Base-by-base conservation (phyloP, 1,140 invertebrate genomes). In the Trichogramma pretiosum region DNA sequence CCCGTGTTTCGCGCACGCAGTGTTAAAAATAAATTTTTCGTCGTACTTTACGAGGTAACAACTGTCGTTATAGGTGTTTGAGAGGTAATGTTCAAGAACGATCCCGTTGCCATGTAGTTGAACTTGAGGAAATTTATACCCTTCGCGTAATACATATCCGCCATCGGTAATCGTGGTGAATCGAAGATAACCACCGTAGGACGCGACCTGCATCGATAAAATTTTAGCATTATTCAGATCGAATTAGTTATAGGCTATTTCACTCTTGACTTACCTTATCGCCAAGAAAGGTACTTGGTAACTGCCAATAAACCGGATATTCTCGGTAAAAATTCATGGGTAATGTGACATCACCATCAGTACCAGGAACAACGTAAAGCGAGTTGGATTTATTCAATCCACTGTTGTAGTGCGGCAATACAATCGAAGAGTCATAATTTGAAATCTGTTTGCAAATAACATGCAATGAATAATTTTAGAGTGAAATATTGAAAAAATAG, bases 101-200 rank as follows among this genome's bases (percentile, higher is more conserved):
- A 93, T 69, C 56, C 79, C 62, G 60, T 90, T 91, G 22, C 88
- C 84, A 60, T 93, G 84, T 28, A 96, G 61, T 55, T 90, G 82
- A 10, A 93, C 84, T 7, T 93, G 68, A 1, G 92, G 90, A 69
- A 87, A 91, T 52, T 67, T 70, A 19, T 85, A 66, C n/a, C 72
- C 76, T 32, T 77, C 75, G 30, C 79, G 77, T 22, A 81, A 63
- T 14, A 66, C 56, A 40, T 59, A 68, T 41, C 75, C 77, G 9
- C 81, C 82, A 37, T 81, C 78, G 21, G 83, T 85, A 28, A 80
- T 71, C 1, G 87, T 80, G 11, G 78, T 75, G 64, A 95, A 96
- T 46, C 85, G 75, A 3, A 98, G 67, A 52, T 82, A 83, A 5
- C 94, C 94, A 52, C 93, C 93, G 64, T 98, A 99, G 0, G 93